These are phyloP conservation scores for Andricus grossulariae DNA, from an alignment of 1,140 invertebrate species.

Conservation along the genomic window DNA sequence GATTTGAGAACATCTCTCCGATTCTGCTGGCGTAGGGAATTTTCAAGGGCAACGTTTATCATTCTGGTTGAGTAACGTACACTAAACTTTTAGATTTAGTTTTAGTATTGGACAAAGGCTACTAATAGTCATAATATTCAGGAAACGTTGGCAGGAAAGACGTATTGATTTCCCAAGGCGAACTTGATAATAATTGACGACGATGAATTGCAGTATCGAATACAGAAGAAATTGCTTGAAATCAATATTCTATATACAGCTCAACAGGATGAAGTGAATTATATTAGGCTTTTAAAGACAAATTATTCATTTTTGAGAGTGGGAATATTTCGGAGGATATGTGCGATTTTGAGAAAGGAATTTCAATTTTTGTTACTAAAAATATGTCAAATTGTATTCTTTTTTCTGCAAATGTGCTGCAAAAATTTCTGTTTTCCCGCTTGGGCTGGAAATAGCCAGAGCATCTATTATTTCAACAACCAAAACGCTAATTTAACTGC, in stretches of 20 bases:
- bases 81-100: not conserved
- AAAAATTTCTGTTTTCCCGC: too few species aligned
- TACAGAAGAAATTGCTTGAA: not conserved
- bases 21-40: constrained; percentile 16
- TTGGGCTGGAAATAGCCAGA: too few species aligned
- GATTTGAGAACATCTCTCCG: not conserved
- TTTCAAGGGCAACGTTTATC: constrained; percentile 5
- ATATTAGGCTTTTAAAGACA: too few species aligned
- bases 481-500: too few species aligned
- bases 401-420: not conserved
- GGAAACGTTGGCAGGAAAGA: too few species aligned
- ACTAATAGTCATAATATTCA: too few species aligned
- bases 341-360: constrained; percentile 17
- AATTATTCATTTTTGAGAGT: not conserved
- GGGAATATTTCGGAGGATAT: not conserved
- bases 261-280: too few species aligned
- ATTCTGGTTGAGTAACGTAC: not conserved
- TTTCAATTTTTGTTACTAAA: not conserved
- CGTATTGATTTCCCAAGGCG: not conserved
- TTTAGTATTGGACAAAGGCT: too few species aligned
- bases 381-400: not conserved
- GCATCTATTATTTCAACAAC: too few species aligned
- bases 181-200: not conserved
- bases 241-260: too few species aligned
- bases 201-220: not conserved